Evolutionary conservation across 2,797 vertebrate species (phyloP).

Genomic region (Periparus ater): DNA sequence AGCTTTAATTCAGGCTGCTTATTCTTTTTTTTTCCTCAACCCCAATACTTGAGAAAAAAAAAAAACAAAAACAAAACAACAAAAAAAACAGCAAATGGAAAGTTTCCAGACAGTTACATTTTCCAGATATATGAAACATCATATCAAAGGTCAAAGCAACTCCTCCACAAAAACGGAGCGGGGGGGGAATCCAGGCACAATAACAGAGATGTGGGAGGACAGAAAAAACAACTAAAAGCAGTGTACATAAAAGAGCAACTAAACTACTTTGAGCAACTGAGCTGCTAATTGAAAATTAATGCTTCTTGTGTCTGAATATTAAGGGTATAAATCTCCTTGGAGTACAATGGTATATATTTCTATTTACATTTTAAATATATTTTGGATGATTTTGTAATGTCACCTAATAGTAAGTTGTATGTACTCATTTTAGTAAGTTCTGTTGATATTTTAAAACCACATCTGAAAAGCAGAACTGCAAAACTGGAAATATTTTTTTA

Average conservation of each 20-base stretch:
- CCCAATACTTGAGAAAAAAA: not conserved
- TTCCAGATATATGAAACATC: slow-evolving; percentile 29
- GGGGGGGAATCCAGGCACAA: not conserved
- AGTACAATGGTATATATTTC: not conserved
- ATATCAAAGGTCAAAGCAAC: slow-evolving; percentile 9
- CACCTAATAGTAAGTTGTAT: not conserved
- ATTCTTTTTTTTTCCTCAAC: not conserved
- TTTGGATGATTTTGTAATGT: not conserved
- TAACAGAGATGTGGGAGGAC: not conserved
- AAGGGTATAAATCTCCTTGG: not conserved
- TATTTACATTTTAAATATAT: not conserved
- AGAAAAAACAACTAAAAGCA: not conserved
- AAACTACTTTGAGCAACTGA: not conserved
- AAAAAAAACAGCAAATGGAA: not conserved
- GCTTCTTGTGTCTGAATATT: not conserved
- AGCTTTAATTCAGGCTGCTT: not conserved
- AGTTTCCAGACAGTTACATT: not conserved
- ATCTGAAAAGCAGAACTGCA: not conserved
- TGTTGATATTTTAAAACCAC: not conserved
- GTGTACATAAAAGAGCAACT: not conserved
- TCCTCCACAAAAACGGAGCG: not conserved
- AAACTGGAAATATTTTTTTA: not conserved
- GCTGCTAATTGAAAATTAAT: not conserved
- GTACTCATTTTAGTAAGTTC: not conserved
- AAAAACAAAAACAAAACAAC: not conserved